Evolutionary conservation across 1,140 invertebrate genomes (phyloP).

Genomic region (Liolophura sinensis): DNA sequence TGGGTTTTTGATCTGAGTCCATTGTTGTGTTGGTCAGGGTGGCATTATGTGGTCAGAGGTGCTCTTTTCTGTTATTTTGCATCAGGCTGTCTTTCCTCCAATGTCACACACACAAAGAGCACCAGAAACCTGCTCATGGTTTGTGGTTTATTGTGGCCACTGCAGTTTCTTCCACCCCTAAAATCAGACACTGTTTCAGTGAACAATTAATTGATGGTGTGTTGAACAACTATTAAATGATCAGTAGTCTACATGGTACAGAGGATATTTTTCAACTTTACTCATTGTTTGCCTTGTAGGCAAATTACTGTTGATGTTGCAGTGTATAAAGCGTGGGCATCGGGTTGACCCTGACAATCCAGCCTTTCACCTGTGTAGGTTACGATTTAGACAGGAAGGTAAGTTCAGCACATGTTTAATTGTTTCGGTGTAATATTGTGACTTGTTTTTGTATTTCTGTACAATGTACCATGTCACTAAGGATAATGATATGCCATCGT

Average conservation of each 20-base stretch:
- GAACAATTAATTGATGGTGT: too few species aligned
- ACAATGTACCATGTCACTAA: neutral
- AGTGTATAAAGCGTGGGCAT: constrained; percentile 86
- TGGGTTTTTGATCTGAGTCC: too few species aligned
- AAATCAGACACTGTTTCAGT: too few species aligned
- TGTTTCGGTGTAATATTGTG: neutral
- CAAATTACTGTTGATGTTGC: constrained; percentile 57
- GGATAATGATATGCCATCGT: too few species aligned
- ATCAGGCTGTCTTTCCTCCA: too few species aligned
- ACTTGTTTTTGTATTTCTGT: constrained; percentile 2
- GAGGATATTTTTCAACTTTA: neutral
- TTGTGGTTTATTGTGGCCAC: too few species aligned
- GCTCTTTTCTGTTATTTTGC: too few species aligned
- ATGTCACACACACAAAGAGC: too few species aligned
- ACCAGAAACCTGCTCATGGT: too few species aligned
- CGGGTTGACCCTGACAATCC: constrained; percentile 74
- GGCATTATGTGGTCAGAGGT: too few species aligned
- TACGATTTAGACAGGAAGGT: constrained; percentile 68
- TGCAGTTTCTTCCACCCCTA: too few species aligned
- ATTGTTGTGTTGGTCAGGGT: too few species aligned
- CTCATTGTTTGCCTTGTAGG: constrained; percentile 46
- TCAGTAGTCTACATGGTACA: constrained; percentile 10
- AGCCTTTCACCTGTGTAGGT: constrained; percentile 80
- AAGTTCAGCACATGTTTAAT: constrained; percentile 12
- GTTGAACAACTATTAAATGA: neutral